Evolutionary conservation across 2,888 invertebrate genomes (phyloP), one percentile per base, ranked within the genome.

Genomic region (Steinernema scapterisci): DNA sequence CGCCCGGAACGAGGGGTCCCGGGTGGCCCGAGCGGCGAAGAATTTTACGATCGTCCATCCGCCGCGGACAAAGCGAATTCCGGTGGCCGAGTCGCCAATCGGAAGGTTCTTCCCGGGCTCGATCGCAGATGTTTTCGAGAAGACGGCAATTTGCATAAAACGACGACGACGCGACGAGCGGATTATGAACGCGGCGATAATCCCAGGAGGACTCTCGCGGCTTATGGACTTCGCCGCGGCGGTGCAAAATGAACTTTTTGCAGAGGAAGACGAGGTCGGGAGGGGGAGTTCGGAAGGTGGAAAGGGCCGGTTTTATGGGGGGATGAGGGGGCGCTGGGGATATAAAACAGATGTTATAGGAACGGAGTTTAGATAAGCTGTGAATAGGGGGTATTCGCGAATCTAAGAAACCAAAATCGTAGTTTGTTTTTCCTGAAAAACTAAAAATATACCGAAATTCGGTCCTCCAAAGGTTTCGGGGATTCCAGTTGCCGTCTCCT

Each of bases 121-220:
- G 23, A 21, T 25, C 54, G 63, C 63, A 63, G 63, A 63, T 63
- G 63, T 63, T 63, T 63, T 63, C 63, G 63, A 31, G 3, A 54
- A 27, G 25, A 16, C 63, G 63, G 5, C 63, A 25, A 63, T 63
- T 63, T 63, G 63, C 63, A 63, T 63, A 63, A 63, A 63, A 31
- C 63, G 63, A 13, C 21, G 63, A n/a, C 54, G 63, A n/a, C 63
- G 52, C 52, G 27, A 38, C 63, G 63, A 63, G 23, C 38, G 63
- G 63, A 63, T 63, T 63, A 63, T 63, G 63, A 31, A 63, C 63
- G 63, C 63, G 63, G 38, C 63, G 63, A 63, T 31, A 38, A 63
- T 63, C 38, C 63, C 63, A 27, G 63, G 19, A 38, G 31, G 54
- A 21, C 6, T 5, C 5, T 48, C 54, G 54, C n/a, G n/a, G n/a